phyloP scores from a whole-genome alignment of 2,797 vertebrate species.

The Semotilus atromaculatus region DNA sequence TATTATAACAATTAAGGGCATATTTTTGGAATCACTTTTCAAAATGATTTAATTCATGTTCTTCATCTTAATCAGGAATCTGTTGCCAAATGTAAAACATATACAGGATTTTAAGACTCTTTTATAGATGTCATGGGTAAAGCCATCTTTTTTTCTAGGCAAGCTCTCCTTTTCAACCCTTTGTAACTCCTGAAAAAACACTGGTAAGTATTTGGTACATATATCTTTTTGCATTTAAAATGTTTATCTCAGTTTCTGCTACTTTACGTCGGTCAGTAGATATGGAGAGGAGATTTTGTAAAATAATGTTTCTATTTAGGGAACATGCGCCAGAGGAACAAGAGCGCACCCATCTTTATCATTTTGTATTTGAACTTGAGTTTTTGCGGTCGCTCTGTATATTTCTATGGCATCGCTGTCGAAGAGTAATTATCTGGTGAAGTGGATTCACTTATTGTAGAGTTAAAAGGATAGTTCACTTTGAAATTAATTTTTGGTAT shows the following conservation, averaged over 20 bases:
- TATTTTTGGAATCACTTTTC: background rate
- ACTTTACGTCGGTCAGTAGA: background rate
- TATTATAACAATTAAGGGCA: background rate
- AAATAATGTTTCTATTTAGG: background rate
- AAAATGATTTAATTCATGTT: background rate
- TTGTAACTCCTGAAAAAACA: slow-evolving; percentile 56
- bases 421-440: too few relatives aligned
- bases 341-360: background rate
- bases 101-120: too few relatives aligned
- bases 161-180: slow-evolving; percentile 63
- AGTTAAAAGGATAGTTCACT: too few relatives aligned
- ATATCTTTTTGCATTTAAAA: background rate
- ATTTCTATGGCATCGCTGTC: background rate
- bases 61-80: background rate
- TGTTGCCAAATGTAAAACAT: background rate
- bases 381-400: too few relatives aligned
- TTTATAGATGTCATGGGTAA: background rate
- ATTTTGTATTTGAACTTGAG: background rate
- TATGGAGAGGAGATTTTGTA: background rate
- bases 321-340: background rate
- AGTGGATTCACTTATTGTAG: too few relatives aligned
- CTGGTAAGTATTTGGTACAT: slow-evolving; percentile 54
- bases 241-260: background rate
- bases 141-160: slow-evolving; percentile 66
- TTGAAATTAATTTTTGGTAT: too few relatives aligned